These are phyloP conservation scores for Gallinago undulata DNA, from an alignment of 2,113 vertebrate genomes.

Conservation along the genomic window DNA sequence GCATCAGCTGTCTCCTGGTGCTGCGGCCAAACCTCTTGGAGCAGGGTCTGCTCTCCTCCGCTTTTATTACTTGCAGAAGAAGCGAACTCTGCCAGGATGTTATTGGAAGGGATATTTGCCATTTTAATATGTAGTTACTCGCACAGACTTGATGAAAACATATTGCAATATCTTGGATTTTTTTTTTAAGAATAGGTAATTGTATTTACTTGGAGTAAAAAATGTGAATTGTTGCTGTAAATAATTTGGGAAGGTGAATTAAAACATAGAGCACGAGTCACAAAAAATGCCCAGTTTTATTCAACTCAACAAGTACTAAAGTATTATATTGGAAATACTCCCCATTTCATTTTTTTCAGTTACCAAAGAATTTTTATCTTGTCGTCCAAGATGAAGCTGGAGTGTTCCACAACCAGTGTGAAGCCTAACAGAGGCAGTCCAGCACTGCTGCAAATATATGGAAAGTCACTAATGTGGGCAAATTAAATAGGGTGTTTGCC, in stretches of 20 bases:
- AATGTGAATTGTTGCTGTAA: not conserved
- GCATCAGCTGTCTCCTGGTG: not conserved
- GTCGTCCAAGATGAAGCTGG: not conserved
- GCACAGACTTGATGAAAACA: not conserved
- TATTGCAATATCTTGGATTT: conserved; percentile 1
- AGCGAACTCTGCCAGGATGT: conserved; percentile 11
- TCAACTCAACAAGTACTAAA: not conserved
- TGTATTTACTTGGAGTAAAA: not conserved
- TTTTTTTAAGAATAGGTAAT: not conserved
- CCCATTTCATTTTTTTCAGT: not conserved
- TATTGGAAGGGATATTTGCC: conserved; percentile 51
- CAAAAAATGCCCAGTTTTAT: not conserved
- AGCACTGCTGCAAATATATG: not conserved
- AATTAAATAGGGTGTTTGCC: not conserved
- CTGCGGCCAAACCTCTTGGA: conserved; percentile 27
- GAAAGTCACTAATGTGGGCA: not conserved
- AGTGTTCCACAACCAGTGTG: not conserved
- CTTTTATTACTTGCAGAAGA: conserved; percentile 57
- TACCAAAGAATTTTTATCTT: not conserved
- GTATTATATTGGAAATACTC: not conserved
- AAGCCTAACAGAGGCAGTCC: not conserved
- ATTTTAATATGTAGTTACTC: conserved; percentile 37
- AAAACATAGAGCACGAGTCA: not conserved
- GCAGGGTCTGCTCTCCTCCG: not conserved
- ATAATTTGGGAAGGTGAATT: not conserved